Percentiles rank a stretch among this genome's conserved stretches.
Conservation (phyloP, 1,140 invertebrate genomes). For the Copidosoma floridanum region DNA sequence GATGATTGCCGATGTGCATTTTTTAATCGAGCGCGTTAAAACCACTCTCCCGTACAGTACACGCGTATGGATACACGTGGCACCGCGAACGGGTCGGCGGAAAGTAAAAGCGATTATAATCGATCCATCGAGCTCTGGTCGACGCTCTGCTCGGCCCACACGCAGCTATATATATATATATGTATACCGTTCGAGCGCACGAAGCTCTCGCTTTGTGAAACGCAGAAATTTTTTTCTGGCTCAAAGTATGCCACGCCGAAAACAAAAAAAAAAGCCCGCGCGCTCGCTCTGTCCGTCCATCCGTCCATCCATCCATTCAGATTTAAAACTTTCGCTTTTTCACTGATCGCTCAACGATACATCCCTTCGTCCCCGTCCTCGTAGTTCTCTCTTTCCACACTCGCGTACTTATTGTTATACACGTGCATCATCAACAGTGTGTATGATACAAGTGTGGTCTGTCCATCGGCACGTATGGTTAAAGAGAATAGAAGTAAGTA, state of each 20-base stretch:
- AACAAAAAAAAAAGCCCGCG: constrained; percentile 14
- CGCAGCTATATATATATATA: too few relatives aligned
- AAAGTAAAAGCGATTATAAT: constrained; percentile 30
- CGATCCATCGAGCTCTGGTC: constrained; percentile 1
- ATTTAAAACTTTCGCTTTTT: constrained; percentile 28
- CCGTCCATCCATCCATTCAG: constrained; percentile 18
- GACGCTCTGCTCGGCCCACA: background rate
- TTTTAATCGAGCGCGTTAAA: constrained; percentile 23
- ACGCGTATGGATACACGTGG: too few relatives aligned
- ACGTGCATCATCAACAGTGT: too few relatives aligned
- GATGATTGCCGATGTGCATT: constrained; percentile 12
- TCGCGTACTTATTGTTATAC: too few relatives aligned
- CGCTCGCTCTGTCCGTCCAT: too few relatives aligned
- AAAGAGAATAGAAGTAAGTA: too few relatives aligned
- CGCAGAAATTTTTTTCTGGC: constrained; percentile 20
- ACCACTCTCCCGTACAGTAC: background rate
- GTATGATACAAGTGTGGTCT: too few relatives aligned
- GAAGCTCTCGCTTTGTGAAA: constrained; percentile 13
- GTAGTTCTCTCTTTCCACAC: background rate
- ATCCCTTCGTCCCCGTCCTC: too few relatives aligned
- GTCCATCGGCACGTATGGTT: too few relatives aligned
- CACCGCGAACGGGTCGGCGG: background rate
- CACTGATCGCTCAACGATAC: constrained; percentile 19
- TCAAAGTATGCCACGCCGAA: constrained; percentile 24
- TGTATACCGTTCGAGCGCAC: background rate